Conservation (phyloP, 2,797 vertebrate species). For the Clarias fuscus region DNA sequence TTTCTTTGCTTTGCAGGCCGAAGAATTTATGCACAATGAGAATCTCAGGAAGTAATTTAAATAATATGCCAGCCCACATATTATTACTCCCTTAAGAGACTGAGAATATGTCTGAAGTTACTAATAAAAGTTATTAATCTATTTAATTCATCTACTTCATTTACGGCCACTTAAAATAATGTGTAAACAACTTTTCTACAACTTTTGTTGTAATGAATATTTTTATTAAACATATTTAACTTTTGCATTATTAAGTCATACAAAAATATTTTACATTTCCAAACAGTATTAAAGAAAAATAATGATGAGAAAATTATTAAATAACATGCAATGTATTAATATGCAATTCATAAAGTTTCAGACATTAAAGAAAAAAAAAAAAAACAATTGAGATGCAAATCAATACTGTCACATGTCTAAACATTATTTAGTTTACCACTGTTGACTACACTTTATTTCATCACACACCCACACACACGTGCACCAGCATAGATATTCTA, state of each 20-base stretch:
- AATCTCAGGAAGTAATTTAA: conserved; percentile 9
- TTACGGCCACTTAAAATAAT: neutral
- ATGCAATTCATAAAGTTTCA: neutral
- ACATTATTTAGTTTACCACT: neutral
- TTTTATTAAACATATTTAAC: neutral
- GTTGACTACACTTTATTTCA: neutral
- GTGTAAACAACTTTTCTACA: neutral
- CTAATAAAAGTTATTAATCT: neutral
- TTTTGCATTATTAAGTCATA: neutral
- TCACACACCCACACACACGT: neutral
- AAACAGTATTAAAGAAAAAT: neutral
- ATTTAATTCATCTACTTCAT: neutral
- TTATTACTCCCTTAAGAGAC: neutral
- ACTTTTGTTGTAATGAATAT: neutral
- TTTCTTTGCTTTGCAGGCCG: neutral
- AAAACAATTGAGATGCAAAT: neutral
- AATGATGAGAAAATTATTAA: neutral
- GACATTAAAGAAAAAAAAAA: neutral
- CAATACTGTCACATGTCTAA: neutral
- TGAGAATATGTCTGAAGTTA: neutral
- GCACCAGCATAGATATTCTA: neutral
- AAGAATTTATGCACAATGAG: conserved; percentile 26
- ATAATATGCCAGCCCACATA: neutral
- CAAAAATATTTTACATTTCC: neutral
- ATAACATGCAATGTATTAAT: neutral